Percentiles rank a stretch among this genome's conserved stretches.
These are phyloP conservation scores for Hirtodrosophila confusa DNA, from an alignment of 2,888 invertebrate species.

Conservation along the genomic window DNA sequence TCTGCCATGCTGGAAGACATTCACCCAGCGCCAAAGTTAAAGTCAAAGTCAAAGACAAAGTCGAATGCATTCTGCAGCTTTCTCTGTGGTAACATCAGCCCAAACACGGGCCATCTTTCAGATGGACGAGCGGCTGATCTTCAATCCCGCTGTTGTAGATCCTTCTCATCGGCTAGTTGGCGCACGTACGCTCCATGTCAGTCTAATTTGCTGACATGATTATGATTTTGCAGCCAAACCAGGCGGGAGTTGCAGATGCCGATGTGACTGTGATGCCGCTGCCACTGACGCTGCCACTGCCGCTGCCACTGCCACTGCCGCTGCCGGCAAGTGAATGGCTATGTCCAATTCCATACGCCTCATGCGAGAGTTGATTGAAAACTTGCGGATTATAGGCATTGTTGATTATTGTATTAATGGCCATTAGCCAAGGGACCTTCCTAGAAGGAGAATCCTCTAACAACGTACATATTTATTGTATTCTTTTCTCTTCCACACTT, in stretches of 20 bases:
- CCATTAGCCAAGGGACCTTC: too few species aligned
- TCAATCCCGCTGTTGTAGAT: constrained; percentile 59
- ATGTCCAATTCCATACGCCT: constrained; percentile 35
- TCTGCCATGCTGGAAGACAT: constrained; percentile 57
- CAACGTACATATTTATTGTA: too few species aligned
- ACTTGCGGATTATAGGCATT: constrained; percentile 10
- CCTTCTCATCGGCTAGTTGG: constrained; percentile 76
- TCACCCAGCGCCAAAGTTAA: constrained; percentile 58
- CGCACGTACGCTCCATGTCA: constrained; percentile 77
- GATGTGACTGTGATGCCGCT: constrained; percentile 37
- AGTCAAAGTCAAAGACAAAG: constrained; percentile 28
- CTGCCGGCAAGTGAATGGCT: constrained; percentile 57
- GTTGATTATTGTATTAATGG: too few species aligned
- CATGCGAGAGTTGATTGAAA: constrained; percentile 42
- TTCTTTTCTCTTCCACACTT: too few species aligned
- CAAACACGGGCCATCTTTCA: constrained; percentile 43
- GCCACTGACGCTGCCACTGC: too few species aligned
- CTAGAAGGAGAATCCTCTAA: too few species aligned
- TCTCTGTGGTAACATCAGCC: constrained; percentile 44
- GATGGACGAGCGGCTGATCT: constrained; percentile 51
- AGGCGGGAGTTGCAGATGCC: constrained; percentile 56
- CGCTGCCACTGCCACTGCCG: constrained; percentile 34
- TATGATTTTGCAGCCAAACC: constrained; percentile 71
- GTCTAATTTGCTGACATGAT: constrained; percentile 80
- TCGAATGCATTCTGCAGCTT: constrained; percentile 53